Percentiles rank a stretch among this genome's conserved stretches.
Evolutionary conservation across 1,140 invertebrate species (phyloP).

Genomic region (Ptiloglossa arizonensis): DNA sequence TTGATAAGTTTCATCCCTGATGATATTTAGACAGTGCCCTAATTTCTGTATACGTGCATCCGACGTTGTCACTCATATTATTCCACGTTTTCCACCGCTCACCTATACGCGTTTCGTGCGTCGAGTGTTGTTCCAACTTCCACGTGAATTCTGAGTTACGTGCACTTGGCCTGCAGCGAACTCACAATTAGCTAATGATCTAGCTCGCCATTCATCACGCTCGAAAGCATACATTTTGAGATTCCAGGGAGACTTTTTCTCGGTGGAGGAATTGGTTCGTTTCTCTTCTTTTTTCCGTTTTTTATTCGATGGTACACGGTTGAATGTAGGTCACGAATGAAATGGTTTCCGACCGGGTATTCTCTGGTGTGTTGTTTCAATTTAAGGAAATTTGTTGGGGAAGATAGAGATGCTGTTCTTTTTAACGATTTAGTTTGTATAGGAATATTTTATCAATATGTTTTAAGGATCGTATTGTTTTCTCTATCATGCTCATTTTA

Average conservation of each 20-base stretch:
- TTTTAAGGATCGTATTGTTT: no score
- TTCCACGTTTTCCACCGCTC: neutral
- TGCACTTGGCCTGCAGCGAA: neutral
- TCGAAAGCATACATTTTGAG: conserved; percentile 23
- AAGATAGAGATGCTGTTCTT: neutral
- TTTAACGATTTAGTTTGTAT: neutral
- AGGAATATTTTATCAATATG: no score
- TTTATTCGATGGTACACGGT: neutral
- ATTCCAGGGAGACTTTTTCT: conserved; percentile 6
- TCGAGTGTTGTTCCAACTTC: neutral
- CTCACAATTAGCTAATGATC: conserved; percentile 38
- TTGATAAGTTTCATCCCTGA: conserved; percentile 45
- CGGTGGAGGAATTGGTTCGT: neutral
- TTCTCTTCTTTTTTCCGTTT: neutral
- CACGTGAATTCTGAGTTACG: neutral
- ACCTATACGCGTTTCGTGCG: neutral
- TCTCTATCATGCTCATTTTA: no score
- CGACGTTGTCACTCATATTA: conserved; percentile 59
- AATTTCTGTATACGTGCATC: conserved; percentile 53
- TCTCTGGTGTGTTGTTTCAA: neutral
- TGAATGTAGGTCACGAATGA: conserved; percentile 1
- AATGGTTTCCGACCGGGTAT: neutral
- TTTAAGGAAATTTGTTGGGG: neutral
- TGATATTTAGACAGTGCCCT: conserved; percentile 49
- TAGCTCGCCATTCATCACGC: conserved; percentile 23